phyloP scores from a whole-genome alignment of 2,888 invertebrate species.

The Eumacrocentrus americanus region DNA sequence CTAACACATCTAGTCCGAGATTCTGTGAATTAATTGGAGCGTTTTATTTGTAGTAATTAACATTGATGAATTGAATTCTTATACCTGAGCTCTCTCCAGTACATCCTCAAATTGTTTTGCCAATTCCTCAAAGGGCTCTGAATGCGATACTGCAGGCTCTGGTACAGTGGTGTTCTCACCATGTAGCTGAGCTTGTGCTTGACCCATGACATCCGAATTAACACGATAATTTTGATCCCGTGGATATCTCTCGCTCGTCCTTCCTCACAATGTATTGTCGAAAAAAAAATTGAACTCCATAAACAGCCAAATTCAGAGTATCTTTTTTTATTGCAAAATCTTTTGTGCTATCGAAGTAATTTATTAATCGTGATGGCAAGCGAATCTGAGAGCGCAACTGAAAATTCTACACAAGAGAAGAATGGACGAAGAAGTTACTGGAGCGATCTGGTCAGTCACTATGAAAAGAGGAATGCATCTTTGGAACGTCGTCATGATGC shows the following conservation, averaged over 20 bases:
- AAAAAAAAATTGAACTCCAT: neutral
- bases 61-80: neutral
- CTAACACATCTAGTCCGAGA: slow-evolving; percentile 32
- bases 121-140: neutral
- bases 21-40: slow-evolving; percentile 24
- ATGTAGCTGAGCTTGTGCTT: neutral
- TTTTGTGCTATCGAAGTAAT: neutral
- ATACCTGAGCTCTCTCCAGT: slow-evolving; percentile 33
- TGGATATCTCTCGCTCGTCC: neutral
- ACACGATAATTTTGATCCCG: neutral
- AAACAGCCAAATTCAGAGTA: neutral
- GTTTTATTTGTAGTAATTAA: neutral
- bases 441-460: slow-evolving; percentile 42
- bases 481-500: slow-evolving; percentile 44
- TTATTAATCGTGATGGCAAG: neutral
- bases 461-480: slow-evolving; percentile 46
- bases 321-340: neutral
- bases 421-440: slow-evolving; percentile 41
- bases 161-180: neutral
- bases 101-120: slow-evolving; percentile 23
- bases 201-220: neutral
- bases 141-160: neutral
- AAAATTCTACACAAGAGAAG: slow-evolving; percentile 7
- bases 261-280: too few relatives aligned
- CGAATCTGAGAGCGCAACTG: neutral